Conservation (phyloP, 2,797 vertebrate genomes). For the Pseudocheirus occidentalis region DNA sequence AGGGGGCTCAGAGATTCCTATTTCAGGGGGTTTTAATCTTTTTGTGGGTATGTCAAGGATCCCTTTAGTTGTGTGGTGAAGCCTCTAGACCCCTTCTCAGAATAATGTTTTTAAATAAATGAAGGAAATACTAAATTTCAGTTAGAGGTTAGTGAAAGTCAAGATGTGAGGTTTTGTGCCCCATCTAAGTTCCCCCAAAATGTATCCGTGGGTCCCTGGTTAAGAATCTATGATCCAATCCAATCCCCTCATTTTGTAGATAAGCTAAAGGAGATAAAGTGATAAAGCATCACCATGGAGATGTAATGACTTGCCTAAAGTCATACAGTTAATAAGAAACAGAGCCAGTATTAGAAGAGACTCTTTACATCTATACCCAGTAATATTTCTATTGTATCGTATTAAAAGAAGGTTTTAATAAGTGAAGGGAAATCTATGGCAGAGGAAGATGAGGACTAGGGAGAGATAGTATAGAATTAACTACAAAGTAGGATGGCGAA, state of each 20-base stretch:
- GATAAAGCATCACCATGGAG: background rate
- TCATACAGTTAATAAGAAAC: background rate
- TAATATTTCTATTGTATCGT: background rate
- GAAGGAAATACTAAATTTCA: background rate
- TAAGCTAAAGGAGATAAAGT: background rate
- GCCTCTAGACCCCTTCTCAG: background rate
- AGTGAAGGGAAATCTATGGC: background rate
- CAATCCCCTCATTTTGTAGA: background rate
- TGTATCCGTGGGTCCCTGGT: background rate
- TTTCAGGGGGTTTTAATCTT: background rate
- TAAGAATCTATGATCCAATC: background rate
- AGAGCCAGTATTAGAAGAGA: background rate
- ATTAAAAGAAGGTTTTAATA: background rate
- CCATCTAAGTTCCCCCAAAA: background rate
- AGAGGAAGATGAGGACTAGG: background rate
- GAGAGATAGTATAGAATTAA: background rate
- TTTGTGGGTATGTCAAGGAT: background rate
- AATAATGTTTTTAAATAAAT: background rate
- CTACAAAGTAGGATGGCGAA: background rate
- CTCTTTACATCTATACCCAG: background rate
- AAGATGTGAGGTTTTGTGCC: background rate
- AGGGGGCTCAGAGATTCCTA: background rate
- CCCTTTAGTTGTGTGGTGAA: background rate
- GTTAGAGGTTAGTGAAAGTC: background rate
- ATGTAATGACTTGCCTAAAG: background rate